phyloP scores from a whole-genome alignment of 2,888 invertebrate genomes.

The Lacanobia wlatinum region DNA sequence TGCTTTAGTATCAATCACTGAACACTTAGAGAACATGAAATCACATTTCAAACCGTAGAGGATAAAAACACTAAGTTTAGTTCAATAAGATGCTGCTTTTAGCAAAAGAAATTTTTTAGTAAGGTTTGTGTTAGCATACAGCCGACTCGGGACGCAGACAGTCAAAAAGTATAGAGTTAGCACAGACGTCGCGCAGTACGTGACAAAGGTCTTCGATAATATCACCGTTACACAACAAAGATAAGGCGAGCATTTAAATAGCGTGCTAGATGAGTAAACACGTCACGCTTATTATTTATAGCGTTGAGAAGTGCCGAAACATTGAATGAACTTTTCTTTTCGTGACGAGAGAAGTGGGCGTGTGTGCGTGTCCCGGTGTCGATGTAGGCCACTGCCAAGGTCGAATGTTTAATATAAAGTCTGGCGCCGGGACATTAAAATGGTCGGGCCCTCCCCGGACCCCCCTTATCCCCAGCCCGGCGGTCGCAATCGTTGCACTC shows the following conservation, averaged over 20 bases:
- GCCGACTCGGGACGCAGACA: constrained; percentile 45
- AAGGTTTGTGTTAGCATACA: constrained; percentile 5
- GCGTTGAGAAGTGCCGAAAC: constrained; percentile 84
- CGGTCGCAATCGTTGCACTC: constrained; percentile 90
- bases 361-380: constrained; percentile 89
- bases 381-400: constrained; percentile 91
- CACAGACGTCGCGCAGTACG: constrained; percentile 58
- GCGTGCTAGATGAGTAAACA: constrained; percentile 80
- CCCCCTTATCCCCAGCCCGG: constrained; percentile 84
- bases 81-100: neutral
- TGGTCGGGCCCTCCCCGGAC: constrained; percentile 88
- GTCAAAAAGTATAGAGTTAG: constrained; percentile 57
- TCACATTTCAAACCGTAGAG: neutral
- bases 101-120: neutral
- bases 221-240: constrained; percentile 75
- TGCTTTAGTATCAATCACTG: neutral
- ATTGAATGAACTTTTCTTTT: constrained; percentile 89
- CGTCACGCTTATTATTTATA: constrained; percentile 87
- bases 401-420: constrained; percentile 91
- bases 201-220: constrained; percentile 72
- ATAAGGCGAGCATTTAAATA: constrained; percentile 77
- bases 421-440: constrained; percentile 90
- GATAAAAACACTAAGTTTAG: neutral
- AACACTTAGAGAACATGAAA: neutral
- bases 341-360: constrained; percentile 86